Evolutionary conservation across 2,888 invertebrate genomes (phyloP).

Genomic region (Poecilobothrus nobilitatus): DNA sequence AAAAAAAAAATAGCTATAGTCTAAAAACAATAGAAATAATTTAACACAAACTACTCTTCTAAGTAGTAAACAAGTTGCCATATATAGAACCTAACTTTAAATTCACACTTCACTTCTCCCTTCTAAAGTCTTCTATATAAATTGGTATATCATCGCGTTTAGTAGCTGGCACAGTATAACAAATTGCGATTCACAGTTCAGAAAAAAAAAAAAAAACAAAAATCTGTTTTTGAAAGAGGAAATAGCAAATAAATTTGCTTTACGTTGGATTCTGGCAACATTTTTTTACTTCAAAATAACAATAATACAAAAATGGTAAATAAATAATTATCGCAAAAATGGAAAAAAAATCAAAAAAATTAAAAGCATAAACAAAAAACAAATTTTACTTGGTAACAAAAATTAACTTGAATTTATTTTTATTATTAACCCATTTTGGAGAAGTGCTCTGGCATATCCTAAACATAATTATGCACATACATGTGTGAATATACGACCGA

Average conservation of each 20-base stretch:
- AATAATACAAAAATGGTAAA: slow-evolving; percentile 1
- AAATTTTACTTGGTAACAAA: not conserved
- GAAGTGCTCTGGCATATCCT: not conserved
- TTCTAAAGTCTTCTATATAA: not conserved
- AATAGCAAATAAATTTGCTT: not conserved
- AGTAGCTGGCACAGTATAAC: not conserved
- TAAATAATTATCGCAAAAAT: not conserved
- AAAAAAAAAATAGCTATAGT: not conserved
- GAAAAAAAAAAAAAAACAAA: not conserved
- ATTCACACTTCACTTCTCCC: not conserved
- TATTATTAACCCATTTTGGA: not conserved
- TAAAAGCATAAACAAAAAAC: not conserved
- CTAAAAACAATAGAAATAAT: not conserved
- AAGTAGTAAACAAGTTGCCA: not conserved
- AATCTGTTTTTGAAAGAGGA: not conserved
- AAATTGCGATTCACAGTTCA: too few species aligned
- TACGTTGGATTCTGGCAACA: too few species aligned
- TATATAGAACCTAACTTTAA: not conserved
- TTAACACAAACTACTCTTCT: not conserved
- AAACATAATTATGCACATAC: too few species aligned
- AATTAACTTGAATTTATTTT: not conserved
- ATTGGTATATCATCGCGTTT: not conserved
- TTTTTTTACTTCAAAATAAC: not conserved
- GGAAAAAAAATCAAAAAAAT: not conserved
- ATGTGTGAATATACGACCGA: too few species aligned